Conservation (phyloP, 53 echinoderm and acorn worm species). For the Paracentrotus lividus region DNA sequence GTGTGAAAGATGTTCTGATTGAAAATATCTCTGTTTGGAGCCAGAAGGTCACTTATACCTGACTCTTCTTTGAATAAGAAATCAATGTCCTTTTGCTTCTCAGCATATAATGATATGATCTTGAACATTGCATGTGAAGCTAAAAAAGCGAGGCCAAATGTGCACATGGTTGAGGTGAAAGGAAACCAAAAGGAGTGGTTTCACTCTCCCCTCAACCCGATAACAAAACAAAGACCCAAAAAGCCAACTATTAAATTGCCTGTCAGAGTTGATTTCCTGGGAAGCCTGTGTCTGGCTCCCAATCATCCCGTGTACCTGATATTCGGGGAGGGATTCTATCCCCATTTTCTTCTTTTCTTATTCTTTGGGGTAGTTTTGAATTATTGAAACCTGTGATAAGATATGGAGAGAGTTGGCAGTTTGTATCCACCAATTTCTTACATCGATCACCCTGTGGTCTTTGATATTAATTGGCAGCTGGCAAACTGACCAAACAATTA, state of each 20-base stretch:
- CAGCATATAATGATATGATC: no score
- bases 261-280: neutral
- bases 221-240: neutral
- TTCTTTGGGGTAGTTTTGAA: neutral
- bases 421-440: neutral
- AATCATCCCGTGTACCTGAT: neutral
- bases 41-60: no score
- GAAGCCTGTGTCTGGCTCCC: neutral
- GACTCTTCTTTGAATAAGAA: no score
- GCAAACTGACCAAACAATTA: neutral
- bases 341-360: neutral
- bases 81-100: no score
- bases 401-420: neutral
- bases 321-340: neutral
- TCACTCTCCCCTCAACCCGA: neutral
- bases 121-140: no score
- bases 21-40: no score
- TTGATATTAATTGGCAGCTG: neutral
- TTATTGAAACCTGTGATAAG: neutral
- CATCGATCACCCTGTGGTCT: neutral
- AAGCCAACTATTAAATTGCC: neutral
- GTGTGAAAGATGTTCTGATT: no score
- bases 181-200: slow-evolving; percentile 28
- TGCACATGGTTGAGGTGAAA: neutral
- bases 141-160: no score